A percentile compares a stretch with the other conserved stretches of the same genome.
Conservation (phyloP, 2,888 invertebrate genomes). For the Catocala nupta region DNA sequence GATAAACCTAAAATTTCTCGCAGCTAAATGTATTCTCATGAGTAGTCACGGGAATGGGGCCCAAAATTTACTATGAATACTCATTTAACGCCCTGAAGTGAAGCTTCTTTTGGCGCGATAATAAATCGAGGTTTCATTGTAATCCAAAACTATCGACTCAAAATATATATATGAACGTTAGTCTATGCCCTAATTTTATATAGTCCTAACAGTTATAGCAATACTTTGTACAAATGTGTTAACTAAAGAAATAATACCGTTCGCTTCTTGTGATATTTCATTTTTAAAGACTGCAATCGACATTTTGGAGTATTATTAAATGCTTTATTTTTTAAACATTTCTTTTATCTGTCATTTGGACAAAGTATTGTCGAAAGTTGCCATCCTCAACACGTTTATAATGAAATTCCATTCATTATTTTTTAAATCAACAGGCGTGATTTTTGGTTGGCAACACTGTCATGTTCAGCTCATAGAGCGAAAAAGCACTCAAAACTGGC, state of each 20-base stretch:
- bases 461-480: no score
- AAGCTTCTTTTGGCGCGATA: constrained; percentile 17
- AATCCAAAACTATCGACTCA: constrained; percentile 19
- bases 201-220: constrained; percentile 48
- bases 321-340: constrained; percentile 51
- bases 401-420: constrained; percentile 44
- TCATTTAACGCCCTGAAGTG: constrained; percentile 19
- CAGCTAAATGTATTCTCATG: no score
- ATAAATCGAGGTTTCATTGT: constrained; percentile 13
- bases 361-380: constrained; percentile 67
- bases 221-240: constrained; percentile 64
- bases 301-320: constrained; percentile 64
- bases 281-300: constrained; percentile 61
- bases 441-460: constrained; percentile 56
- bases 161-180: constrained; percentile 40
- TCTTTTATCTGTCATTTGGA: constrained; percentile 55
- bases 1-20: constrained; percentile 1
- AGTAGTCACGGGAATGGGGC: constrained; percentile 12
- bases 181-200: constrained; percentile 41
- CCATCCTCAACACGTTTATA: constrained; percentile 30
- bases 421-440: constrained; percentile 50
- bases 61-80: constrained; percentile 22
- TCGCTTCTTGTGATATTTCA: constrained; percentile 58
- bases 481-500: no score
- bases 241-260: constrained; percentile 44